Base-by-base conservation (phyloP, 2,888 invertebrate species). In the Syritta pipiens region DNA sequence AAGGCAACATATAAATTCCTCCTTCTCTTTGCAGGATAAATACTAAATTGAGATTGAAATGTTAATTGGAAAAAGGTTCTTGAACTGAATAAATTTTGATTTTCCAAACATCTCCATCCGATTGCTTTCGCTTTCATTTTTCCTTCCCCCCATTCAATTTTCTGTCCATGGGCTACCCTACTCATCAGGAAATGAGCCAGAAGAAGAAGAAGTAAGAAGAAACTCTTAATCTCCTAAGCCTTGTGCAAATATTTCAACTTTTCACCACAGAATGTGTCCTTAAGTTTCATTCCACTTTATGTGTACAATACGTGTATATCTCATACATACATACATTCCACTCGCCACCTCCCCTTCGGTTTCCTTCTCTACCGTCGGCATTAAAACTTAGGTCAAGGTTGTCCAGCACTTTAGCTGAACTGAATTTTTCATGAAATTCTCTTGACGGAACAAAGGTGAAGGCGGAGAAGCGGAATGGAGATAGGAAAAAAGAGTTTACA, bases 301-400 rank as follows among this genome's bases (percentile, higher is more conserved):
- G 17, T 40, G 10, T 42, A 17, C 17, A 14, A 7, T 12, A 40
- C 42, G 35, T 42, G 30, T 24, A 22, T 44, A 14, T 22, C 4
- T 6, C 24, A n/a, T 19, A 20, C 17, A 49, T 26, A 37, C 30
- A 55, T n/a, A n/a, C n/a, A n/a, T n/a, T n/a, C n/a, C 46, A 6
- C 14, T 35, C 17, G 9, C n/a, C n/a, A n/a, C n/a, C n/a, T n/a
- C n/a, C n/a, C n/a, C n/a, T n/a, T n/a, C n/a, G n/a, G n/a, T n/a
- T n/a, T n/a, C n/a, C n/a, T n/a, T n/a, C 37, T 51, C 42, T 30
- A 46, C 51, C 14, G 30, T 17, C n/a, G 65, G 35, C 48, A 60
- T 48, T 65, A 65, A 55, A 77, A 53, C 77, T 60, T 71, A 53
- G 71, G 71, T 77, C 77, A 77, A 77, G 77, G 77, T 65, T 60